Base-by-base conservation (phyloP, 2,888 invertebrate genomes). In the Adelognathus sp. region DNA sequence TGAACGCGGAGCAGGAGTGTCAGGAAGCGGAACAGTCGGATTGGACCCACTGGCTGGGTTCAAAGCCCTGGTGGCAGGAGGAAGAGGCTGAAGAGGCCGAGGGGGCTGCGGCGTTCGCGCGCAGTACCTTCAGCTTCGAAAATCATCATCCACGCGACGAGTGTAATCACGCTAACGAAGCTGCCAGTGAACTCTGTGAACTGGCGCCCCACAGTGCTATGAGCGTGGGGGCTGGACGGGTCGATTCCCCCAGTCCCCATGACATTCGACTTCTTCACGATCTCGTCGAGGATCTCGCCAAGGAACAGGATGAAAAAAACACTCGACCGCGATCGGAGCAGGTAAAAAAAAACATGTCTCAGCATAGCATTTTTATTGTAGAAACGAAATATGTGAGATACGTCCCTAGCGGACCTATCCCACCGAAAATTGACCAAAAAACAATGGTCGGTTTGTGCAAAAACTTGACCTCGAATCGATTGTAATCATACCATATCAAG, bases 201-300 rank as follows among this genome's bases (percentile, higher is more conserved):
- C 88, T 90, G 89, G 90, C 90, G 87, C 90, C 90, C 78, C 89
- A 88, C 81, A 88, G 89, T 87, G 85, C 88, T 36, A 88, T 89
- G 89, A 90, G 87, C 76, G 83, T 83, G 88, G 90, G 90, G 89
- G 89, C 88, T 90, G 89, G 89, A 50, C 86, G 89, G 89, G 84
- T 87, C 56, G 88, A 89, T 72, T 86, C 89, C 86, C 90, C 90
- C 88, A 90, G 89, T 87, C 89, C 90, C 87, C 90, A 91, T 84
- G 91, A 91, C 81, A 90, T 91, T 72, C 85, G 89, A 76, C 88
- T 91, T 61, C 88, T 91, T 60, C 89, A 91, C 69, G 89, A 90
- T 67, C 86, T 91, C 71, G 90, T 91, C 76, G 91, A 91, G 78
- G 90, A 91, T 83, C 87, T 91, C 39, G 81, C 88, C 78, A 90